These are phyloP conservation scores for Terrapene triunguis DNA, from an alignment of 2,113 vertebrate genomes.

Conservation along the genomic window DNA sequence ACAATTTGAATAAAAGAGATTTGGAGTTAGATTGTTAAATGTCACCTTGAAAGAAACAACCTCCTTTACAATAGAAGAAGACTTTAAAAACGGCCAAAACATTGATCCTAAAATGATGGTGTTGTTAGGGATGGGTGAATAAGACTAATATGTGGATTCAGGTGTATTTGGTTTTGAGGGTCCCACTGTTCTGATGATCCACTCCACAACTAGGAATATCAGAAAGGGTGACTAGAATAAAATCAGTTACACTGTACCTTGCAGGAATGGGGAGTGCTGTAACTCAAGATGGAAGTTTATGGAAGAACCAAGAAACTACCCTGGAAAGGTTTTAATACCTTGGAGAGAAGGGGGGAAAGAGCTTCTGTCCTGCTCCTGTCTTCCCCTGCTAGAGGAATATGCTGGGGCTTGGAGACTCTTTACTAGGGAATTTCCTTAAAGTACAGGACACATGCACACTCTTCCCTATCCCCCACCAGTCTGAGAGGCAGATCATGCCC, in stretches of 20 bases:
- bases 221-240: background rate
- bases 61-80: background rate
- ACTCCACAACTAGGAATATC: background rate
- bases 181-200: background rate
- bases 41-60: background rate
- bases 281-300: background rate
- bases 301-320: background rate
- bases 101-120: background rate
- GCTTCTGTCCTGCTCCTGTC: background rate
- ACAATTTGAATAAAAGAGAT: background rate
- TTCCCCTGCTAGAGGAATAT: background rate
- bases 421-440: background rate
- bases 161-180: background rate
- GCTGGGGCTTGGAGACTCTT: background rate
- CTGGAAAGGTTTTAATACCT: background rate
- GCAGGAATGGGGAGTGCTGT: background rate
- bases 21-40: background rate
- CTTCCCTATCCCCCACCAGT: background rate
- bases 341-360: background rate
- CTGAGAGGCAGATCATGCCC: background rate
- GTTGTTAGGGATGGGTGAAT: background rate
- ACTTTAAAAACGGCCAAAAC: background rate
- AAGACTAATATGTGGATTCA: background rate
- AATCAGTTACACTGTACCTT: background rate
- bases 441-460: background rate